A percentile compares a stretch with the other conserved stretches of the same genome.
phyloP scores from a whole-genome alignment of 2,797 vertebrate genomes.

The Thamnophis elegans region DNA sequence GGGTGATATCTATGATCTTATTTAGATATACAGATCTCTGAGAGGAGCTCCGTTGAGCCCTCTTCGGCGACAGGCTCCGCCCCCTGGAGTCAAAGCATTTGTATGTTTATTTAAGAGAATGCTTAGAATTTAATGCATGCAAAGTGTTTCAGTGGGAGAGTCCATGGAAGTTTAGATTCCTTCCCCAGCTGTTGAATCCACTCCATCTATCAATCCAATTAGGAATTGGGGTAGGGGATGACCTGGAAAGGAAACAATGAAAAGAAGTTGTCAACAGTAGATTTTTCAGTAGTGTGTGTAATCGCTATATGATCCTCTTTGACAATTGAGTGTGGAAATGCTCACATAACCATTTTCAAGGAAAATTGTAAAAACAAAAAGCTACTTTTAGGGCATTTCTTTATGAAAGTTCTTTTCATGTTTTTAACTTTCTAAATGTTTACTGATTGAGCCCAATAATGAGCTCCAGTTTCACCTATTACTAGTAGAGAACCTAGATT shows the following conservation, averaged over 20 bases:
- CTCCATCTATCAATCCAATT: neutral
- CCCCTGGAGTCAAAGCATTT: neutral
- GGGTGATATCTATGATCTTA: too few species aligned
- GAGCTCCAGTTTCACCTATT: neutral
- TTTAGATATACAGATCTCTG: too few species aligned
- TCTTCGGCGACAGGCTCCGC: too few species aligned
- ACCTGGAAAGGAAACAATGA: neutral
- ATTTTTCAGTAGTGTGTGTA: neutral
- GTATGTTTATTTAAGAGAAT: neutral
- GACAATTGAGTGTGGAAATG: neutral
- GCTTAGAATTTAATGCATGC: neutral
- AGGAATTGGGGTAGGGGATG: neutral
- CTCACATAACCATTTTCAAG: neutral
- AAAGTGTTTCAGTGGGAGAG: neutral
- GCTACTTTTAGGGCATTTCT: neutral
- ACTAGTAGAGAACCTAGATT: neutral
- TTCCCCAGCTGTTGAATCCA: neutral
- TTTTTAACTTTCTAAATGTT: neutral
- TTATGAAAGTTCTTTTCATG: neutral
- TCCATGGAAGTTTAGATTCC: neutral
- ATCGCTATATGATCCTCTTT: neutral
- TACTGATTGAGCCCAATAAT: neutral
- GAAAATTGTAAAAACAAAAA: neutral
- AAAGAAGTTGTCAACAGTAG: neutral
- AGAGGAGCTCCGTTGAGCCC: too few species aligned